Evolutionary conservation across 2,797 vertebrate genomes (phyloP).

Genomic region (Xerus rutilus): DNA sequence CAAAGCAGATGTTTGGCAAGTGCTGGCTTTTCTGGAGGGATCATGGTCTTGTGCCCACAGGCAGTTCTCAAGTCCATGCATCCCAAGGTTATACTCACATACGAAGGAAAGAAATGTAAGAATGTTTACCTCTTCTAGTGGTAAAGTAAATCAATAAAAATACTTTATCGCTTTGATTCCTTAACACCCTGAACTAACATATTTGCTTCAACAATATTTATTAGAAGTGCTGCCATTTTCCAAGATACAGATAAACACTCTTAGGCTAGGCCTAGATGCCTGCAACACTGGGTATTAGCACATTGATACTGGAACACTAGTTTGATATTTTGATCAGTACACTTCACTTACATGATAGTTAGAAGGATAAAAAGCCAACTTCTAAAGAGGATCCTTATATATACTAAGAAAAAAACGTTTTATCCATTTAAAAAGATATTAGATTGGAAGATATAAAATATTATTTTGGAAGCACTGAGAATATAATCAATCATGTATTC

Average conservation of each 20-base stretch:
- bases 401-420: background rate
- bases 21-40: background rate
- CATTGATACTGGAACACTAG: background rate
- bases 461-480: background rate
- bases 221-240: background rate
- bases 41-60: background rate
- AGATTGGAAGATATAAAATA: slow-evolving; percentile 1
- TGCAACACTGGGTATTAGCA: background rate
- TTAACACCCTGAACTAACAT: background rate
- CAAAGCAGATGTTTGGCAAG: slow-evolving; percentile 17
- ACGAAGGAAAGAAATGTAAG: slow-evolving; percentile 28
- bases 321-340: background rate
- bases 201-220: background rate
- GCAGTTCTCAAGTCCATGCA: background rate
- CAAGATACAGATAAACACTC: background rate
- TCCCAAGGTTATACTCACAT: background rate
- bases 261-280: background rate
- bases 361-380: background rate
- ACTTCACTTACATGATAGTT: background rate
- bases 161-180: background rate
- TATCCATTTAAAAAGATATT: background rate
- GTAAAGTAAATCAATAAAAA: slow-evolving; percentile 44
- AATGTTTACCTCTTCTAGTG: slow-evolving; percentile 43
- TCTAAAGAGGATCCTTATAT: background rate
- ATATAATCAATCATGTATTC: background rate